phyloP scores from a whole-genome alignment of 2,113 vertebrate species.

The Sebastes schlegelii region DNA sequence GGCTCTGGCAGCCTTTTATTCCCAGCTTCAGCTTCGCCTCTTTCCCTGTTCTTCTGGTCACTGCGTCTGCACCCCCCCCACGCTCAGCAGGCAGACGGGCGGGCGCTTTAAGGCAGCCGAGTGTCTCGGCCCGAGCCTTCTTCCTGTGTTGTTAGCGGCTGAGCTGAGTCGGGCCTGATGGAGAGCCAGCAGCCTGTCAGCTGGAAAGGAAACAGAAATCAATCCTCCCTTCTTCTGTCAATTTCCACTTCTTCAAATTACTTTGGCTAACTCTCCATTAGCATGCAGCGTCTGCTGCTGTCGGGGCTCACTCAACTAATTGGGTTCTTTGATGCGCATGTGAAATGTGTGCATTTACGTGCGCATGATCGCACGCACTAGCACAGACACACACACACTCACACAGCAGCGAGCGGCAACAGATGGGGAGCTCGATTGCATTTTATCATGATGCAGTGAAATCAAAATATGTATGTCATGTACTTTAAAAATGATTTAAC shows the following conservation, averaged over 20 bases:
- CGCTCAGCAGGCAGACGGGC: slow-evolving; percentile 46
- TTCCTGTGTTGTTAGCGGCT: slow-evolving; percentile 56
- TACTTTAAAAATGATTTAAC: slow-evolving; percentile 50
- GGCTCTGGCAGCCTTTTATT: slow-evolving; percentile 49
- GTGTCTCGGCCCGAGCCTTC: slow-evolving; percentile 32
- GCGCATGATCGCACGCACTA: background rate
- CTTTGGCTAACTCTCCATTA: slow-evolving; percentile 69
- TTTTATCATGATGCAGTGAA: slow-evolving; percentile 54
- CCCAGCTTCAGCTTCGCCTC: slow-evolving; percentile 35
- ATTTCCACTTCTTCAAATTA: slow-evolving; percentile 74
- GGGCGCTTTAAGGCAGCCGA: slow-evolving; percentile 32
- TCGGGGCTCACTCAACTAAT: slow-evolving; percentile 61
- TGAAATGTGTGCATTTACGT: slow-evolving; percentile 37
- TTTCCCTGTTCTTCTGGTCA: slow-evolving; percentile 61
- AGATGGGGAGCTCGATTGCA: slow-evolving; percentile 55
- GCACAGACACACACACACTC: background rate
- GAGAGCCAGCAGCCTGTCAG: slow-evolving; percentile 60
- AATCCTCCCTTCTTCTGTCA: slow-evolving; percentile 70
- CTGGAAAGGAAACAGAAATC: slow-evolving; percentile 76
- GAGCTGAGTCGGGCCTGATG: slow-evolving; percentile 62
- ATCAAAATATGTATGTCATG: slow-evolving; percentile 51
- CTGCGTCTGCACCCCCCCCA: slow-evolving; percentile 32
- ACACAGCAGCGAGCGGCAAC: slow-evolving; percentile 40
- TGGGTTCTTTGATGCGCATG: slow-evolving; percentile 56
- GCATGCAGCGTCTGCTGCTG: slow-evolving; percentile 59